Conservation (phyloP, 2,797 vertebrate genomes). For the Antrozous pallidus region DNA sequence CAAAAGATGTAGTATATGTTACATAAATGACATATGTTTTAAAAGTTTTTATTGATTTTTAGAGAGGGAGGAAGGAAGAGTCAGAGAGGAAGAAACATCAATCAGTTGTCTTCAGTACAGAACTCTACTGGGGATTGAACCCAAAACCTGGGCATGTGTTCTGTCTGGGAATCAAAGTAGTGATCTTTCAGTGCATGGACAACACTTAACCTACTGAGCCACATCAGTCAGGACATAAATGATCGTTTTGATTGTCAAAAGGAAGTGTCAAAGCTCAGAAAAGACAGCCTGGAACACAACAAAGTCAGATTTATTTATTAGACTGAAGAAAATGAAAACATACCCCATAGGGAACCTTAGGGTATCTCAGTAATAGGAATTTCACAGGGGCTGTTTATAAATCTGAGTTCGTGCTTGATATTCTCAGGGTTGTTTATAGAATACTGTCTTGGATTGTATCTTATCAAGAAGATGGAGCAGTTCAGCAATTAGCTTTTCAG, state of each 20-base stretch:
- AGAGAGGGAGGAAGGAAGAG: no score
- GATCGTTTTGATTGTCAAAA: conserved; percentile 10
- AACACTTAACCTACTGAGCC: no score
- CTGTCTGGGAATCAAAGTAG: no score
- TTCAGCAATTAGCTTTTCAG: neutral
- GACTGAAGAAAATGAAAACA: neutral
- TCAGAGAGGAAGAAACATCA: no score
- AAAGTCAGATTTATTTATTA: neutral
- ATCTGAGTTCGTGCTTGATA: neutral
- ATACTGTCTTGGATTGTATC: neutral
- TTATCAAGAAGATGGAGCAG: neutral
- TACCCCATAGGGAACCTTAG: neutral
- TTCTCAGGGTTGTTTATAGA: neutral
- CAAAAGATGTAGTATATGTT: neutral
- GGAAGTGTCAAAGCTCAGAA: neutral
- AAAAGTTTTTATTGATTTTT: no score
- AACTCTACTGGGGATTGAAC: no score
- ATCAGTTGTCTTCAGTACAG: no score
- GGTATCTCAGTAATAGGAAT: neutral
- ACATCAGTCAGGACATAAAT: no score
- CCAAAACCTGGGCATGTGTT: no score
- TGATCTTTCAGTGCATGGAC: no score
- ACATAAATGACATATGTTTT: neutral
- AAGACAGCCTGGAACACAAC: neutral
- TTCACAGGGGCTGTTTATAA: neutral